Percentiles rank a stretch among this genome's conserved stretches.
Conservation (phyloP, 2,113 vertebrate species). For the Sorex araneus region DNA sequence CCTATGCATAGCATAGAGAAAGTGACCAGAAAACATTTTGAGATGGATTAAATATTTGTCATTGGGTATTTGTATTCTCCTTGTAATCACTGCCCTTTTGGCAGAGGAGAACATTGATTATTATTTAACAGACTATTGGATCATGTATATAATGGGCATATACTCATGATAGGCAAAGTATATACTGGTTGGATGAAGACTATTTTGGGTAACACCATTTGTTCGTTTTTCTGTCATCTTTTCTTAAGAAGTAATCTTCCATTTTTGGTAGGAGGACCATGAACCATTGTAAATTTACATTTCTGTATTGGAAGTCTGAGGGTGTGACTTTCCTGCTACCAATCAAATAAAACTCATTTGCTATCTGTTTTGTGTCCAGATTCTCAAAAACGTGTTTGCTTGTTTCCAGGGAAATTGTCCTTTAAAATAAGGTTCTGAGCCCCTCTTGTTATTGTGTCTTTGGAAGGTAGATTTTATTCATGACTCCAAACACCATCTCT, state of each 20-base stretch:
- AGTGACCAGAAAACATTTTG: not conserved
- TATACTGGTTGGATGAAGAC: conserved; percentile 16
- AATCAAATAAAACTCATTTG: conserved; percentile 80
- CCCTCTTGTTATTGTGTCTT: not conserved
- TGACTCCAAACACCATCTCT: not conserved
- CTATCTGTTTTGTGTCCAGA: conserved; percentile 72
- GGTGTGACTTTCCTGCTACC: conserved; percentile 55
- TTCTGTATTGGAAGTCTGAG: conserved; percentile 8
- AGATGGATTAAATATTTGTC: not conserved
- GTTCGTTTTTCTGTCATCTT: conserved; percentile 9
- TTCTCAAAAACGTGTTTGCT: conserved; percentile 72
- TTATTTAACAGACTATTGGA: not conserved
- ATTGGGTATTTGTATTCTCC: not conserved
- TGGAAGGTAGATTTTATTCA: conserved; percentile 34
- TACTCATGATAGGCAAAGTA: conserved; percentile 23
- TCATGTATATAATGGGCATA: not conserved
- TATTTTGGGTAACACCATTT: conserved; percentile 52
- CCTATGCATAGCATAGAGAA: not conserved
- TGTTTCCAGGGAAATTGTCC: not conserved
- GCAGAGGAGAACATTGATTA: not conserved
- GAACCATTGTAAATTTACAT: conserved; percentile 57
- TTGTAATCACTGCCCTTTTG: not conserved
- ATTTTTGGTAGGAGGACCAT: conserved; percentile 34
- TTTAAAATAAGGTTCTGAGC: not conserved
- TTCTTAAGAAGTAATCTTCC: conserved; percentile 29